Evolutionary conservation across 2,888 invertebrate genomes (phyloP).

Genomic region (Chloromyia formosa): DNA sequence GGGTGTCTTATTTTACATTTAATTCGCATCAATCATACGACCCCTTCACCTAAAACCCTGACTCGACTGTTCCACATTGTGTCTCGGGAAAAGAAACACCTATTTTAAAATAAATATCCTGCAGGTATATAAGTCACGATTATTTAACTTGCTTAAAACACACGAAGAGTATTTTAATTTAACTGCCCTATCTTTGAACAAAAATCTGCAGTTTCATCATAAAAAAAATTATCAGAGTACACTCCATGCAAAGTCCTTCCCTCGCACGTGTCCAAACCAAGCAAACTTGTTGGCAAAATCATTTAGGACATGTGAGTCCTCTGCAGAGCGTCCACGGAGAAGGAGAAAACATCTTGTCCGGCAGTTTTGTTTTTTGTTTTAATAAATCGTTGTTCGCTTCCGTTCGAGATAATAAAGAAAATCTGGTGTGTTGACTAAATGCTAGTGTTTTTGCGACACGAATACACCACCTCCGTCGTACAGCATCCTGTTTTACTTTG

Average conservation of each 20-base stretch:
- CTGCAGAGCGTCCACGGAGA: too few species aligned
- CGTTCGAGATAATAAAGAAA: not conserved
- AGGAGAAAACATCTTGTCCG: too few species aligned
- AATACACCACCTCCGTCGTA: too few species aligned
- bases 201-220: constrained; percentile 6
- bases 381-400: too few species aligned
- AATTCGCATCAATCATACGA: too few species aligned
- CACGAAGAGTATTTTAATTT: constrained; percentile 9
- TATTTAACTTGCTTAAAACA: constrained; percentile 19
- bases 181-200: not conserved
- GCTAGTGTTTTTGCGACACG: not conserved
- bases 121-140: not conserved
- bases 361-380: too few species aligned
- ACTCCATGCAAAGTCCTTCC: not conserved
- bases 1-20: too few species aligned
- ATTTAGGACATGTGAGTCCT: too few species aligned
- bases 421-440: not conserved
- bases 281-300: too few species aligned
- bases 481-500: too few species aligned
- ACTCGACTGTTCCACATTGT: not conserved
- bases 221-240: not conserved
- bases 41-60: not conserved
- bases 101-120: not conserved
- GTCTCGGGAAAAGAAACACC: not conserved
- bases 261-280: too few species aligned